These are phyloP conservation scores for Sminthopsis crassicaudata DNA, from an alignment of 2,113 vertebrate genomes.

Conservation along the genomic window DNA sequence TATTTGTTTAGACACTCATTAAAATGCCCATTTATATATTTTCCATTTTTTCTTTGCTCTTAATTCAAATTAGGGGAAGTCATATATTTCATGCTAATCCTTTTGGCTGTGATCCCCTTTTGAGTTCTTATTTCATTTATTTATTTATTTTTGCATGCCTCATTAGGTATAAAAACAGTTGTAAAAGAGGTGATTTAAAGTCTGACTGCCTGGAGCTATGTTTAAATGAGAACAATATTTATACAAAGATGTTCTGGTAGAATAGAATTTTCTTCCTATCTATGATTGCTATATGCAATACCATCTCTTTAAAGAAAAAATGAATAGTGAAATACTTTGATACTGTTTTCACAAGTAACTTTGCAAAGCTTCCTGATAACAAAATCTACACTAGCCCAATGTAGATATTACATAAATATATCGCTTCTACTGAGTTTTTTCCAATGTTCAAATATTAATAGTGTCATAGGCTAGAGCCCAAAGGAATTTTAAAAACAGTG, in stretches of 20 bases:
- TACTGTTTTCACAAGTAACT: not conserved
- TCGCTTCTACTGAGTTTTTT: not conserved
- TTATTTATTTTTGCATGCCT: not conserved
- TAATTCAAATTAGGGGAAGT: conserved; percentile 16
- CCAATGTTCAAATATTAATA: not conserved
- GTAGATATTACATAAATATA: not conserved
- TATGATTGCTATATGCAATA: not conserved
- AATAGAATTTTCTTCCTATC: not conserved
- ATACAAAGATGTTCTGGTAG: not conserved
- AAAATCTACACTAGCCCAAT: not conserved
- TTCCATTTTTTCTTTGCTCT: not conserved
- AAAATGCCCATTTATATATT: not conserved
- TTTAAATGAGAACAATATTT: conserved; percentile 54
- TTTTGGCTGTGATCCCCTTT: conserved; percentile 26
- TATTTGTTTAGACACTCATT: not conserved
- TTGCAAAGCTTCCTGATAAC: not conserved
- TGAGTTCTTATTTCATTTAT: not conserved
- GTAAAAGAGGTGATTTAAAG: conserved; percentile 36
- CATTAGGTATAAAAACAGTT: conserved; percentile 42
- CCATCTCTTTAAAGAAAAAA: not conserved
- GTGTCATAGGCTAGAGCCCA: not conserved
- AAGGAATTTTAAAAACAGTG: not conserved
- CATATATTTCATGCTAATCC: not conserved
- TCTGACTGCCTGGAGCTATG: conserved; percentile 12
- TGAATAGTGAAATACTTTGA: not conserved